These are phyloP conservation scores for Heliothis virescens DNA, from an alignment of 1,140 invertebrate species.

Conservation along the genomic window DNA sequence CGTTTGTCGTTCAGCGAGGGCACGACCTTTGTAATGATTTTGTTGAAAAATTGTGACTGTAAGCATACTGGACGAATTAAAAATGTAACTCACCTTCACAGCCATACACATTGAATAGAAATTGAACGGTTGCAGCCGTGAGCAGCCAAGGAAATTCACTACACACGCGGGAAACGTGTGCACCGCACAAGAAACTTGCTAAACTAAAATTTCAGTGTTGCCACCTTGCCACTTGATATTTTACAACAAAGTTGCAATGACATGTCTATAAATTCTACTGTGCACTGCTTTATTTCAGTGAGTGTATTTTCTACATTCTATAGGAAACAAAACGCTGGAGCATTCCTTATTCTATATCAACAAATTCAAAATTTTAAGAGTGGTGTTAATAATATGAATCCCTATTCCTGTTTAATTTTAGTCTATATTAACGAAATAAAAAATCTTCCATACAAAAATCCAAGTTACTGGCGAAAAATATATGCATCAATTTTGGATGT, in stretches of 20 bases:
- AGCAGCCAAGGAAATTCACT: constrained; percentile 79
- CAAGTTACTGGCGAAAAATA: no score
- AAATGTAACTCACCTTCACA: constrained; percentile 82
- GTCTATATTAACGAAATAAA: no score
- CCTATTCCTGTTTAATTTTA: no score
- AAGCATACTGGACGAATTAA: constrained; percentile 42
- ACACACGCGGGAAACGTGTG: constrained; percentile 83
- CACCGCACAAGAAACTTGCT: constrained; percentile 75
- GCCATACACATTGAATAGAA: constrained; percentile 87
- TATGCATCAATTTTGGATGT: no score
- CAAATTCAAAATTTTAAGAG: no score
- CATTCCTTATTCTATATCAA: no score
- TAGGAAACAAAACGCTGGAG: no score
- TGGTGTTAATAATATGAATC: no score
- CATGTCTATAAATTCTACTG: background rate
- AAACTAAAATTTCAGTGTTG: constrained; percentile 66
- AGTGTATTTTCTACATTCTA: no score
- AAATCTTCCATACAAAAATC: no score
- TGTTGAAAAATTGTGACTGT: constrained; percentile 22
- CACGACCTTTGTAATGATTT: constrained; percentile 68
- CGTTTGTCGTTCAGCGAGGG: constrained; percentile 64
- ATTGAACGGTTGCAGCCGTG: constrained; percentile 86
- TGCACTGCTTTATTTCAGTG: no score
- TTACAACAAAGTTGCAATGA: background rate
- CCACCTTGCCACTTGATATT: constrained; percentile 43